Evolutionary conservation across 2,888 invertebrate genomes (phyloP), one percentile per base, ranked within the genome.

Genomic region (Himalopsyche kuldschensis): DNA sequence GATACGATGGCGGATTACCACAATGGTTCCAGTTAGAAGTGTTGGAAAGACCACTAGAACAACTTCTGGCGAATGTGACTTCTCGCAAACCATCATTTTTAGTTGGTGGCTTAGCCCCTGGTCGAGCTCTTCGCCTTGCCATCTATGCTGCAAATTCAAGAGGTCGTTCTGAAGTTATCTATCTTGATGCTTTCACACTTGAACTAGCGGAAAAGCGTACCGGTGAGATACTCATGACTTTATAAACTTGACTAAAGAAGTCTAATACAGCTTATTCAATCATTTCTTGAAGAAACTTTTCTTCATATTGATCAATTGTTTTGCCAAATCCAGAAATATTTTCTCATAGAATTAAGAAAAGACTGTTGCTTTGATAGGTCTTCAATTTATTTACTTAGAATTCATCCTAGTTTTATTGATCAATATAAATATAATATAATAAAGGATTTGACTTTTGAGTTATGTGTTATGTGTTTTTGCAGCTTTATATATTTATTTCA

Each of bases 131-230:
- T 86, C 94, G 94, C 87, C 94, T 97, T 89, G 91, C 95, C 80
- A 93, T 97, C 85, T 97, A 96, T 89, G 95, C 97, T 1, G 94
- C 94, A 84, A 98, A 98, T 89, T 93, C 95, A 6, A 95, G 96
- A 88, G 97, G 97, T 20, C 92, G 94, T 87, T 97, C 97, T 86
- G 96, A 96, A 85, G 90, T 93, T 0, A 93, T 95, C 24, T 89
- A 92, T 81, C 89, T 95, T 17, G 95, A 95, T 46, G 85, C 85
- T 69, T 95, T 94, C 89, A 96, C 95, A 48, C 91, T 95, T 69
- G 95, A 95, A 90, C 92, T 94, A 82, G 95, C 95, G 79, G 95
- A 95, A 89, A 95, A 95, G 89, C 94, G 94, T 90, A 95, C 95
- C 89, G 95, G 95, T 95, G 63, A 10, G 41, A 78, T 78, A n/a